phyloP scores from a whole-genome alignment of 2,888 invertebrate species.

The Plebejus argus region DNA sequence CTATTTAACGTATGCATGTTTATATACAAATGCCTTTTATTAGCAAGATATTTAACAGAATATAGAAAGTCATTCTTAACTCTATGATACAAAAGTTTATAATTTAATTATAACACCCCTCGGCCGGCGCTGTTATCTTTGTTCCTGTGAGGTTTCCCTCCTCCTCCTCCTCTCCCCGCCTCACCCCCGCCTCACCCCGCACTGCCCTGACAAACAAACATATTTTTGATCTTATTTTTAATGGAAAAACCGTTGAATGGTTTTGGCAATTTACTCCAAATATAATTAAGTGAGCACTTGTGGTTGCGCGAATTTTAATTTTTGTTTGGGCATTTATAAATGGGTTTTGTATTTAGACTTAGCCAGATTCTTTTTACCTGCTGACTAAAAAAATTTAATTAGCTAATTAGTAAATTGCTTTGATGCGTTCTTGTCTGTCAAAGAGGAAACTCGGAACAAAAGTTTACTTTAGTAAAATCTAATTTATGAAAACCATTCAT shows the following conservation, averaged over 20 bases:
- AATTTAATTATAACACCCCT: slow-evolving; percentile 78
- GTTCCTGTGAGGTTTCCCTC: slow-evolving; percentile 43
- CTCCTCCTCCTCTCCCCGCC: neutral
- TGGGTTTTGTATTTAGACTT: neutral
- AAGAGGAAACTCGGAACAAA: too few species aligned
- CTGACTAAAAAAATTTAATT: too few species aligned
- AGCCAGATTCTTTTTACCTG: too few species aligned
- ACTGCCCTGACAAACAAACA: neutral
- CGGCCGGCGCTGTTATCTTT: slow-evolving; percentile 68
- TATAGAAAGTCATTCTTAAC: neutral
- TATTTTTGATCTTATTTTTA: slow-evolving; percentile 29
- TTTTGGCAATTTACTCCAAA: slow-evolving; percentile 10
- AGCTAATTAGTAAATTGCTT: too few species aligned
- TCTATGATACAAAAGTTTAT: slow-evolving; percentile 67
- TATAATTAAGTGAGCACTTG: neutral
- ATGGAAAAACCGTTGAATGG: slow-evolving; percentile 16
- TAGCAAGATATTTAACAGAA: neutral
- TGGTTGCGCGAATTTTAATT: neutral
- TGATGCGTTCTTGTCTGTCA: too few species aligned
- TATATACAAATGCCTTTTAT: too few species aligned
- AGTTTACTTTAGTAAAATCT: too few species aligned
- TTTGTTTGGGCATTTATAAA: neutral
- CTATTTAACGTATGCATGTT: too few species aligned
- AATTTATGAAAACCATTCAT: too few species aligned
- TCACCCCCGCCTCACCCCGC: neutral